A percentile compares a stretch with the other conserved stretches of the same genome.
These are phyloP conservation scores for Polia nebulosa DNA, from an alignment of 2,888 invertebrate genomes.

Conservation along the genomic window DNA sequence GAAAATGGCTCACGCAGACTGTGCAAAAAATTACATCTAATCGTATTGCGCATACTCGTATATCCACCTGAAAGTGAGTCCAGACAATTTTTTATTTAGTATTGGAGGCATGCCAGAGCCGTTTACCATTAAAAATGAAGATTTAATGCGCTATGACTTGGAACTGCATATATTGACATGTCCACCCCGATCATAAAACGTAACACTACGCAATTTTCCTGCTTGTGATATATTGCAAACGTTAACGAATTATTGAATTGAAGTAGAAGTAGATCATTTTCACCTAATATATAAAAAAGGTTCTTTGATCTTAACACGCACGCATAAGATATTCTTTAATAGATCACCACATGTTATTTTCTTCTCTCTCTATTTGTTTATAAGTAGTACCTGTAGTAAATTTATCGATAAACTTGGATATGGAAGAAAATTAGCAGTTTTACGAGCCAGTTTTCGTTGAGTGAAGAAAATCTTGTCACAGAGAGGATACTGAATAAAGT, in stretches of 20 bases:
- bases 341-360: no score
- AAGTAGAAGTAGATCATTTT: no score
- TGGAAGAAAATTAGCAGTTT: background rate
- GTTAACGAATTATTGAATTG: background rate
- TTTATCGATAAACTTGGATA: background rate
- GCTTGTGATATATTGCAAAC: background rate
- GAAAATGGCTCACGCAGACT: conserved; percentile 19
- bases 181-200: conserved; percentile 31
- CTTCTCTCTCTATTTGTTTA: background rate
- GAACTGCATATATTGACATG: conserved; percentile 50
- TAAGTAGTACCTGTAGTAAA: background rate
- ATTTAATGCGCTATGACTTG: conserved; percentile 45
- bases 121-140: conserved; percentile 54
- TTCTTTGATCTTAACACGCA: no score
- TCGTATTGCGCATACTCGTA: conserved; percentile 18
- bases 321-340: no score
- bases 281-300: no score
- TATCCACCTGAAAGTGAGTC: conserved; percentile 26
- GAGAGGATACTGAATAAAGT: background rate
- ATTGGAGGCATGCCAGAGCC: conserved; percentile 53
- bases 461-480: background rate
- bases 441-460: background rate
- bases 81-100: conserved; percentile 62
- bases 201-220: conserved; percentile 11
- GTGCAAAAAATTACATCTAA: conserved; percentile 26